A percentile compares a stretch with the other conserved stretches of the same genome.
phyloP scores from a whole-genome alignment of 2,888 invertebrate species.

The Campoplex nolae region DNA sequence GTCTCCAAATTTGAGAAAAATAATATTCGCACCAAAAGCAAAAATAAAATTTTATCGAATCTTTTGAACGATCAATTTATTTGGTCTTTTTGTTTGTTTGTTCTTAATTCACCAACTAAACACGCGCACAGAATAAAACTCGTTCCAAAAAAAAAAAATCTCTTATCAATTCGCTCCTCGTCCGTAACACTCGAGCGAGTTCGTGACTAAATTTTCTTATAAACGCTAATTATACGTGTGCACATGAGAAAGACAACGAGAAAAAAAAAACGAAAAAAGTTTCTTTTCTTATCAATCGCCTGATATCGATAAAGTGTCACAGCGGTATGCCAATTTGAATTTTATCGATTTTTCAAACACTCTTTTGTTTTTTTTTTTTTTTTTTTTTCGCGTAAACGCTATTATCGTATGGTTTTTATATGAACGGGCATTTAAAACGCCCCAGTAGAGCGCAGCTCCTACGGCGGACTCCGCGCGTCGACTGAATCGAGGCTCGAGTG shows the following conservation, averaged over 20 bases:
- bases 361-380: no score
- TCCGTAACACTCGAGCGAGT: constrained; percentile 59
- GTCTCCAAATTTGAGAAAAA: background rate
- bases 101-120: constrained; percentile 18
- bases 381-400: background rate
- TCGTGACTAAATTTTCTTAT: constrained; percentile 22
- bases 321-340: background rate
- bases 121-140: constrained; percentile 45
- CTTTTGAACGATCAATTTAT: background rate
- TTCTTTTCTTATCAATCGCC: constrained; percentile 10
- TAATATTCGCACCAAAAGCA: background rate
- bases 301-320: background rate
- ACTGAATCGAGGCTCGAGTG: constrained; percentile 58
- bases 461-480: constrained; percentile 76
- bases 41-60: background rate
- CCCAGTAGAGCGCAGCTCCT: constrained; percentile 74
- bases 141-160: constrained; percentile 39
- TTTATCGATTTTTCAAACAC: background rate
- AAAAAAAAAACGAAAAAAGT: constrained; percentile 57
- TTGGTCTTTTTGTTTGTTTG: background rate
- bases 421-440: constrained; percentile 44
- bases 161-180: constrained; percentile 22
- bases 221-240: constrained; percentile 57
- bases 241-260: constrained; percentile 14
- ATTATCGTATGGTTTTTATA: constrained; percentile 15